Percentiles rank a stretch among this genome's conserved stretches.
phyloP scores from a whole-genome alignment of 2,797 vertebrate species.

The Molothrus ater region DNA sequence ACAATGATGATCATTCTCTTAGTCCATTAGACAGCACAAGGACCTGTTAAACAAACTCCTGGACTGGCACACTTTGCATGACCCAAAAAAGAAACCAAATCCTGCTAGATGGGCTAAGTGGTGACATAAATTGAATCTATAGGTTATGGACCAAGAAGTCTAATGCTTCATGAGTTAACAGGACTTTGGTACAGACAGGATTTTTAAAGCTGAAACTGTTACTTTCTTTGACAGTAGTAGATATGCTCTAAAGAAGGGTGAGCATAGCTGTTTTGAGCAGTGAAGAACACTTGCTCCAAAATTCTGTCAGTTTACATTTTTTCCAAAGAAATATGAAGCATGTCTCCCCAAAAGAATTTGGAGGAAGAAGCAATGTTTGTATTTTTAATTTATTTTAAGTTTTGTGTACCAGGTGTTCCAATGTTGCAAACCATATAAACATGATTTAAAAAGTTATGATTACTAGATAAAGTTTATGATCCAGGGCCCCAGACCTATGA shows the following conservation, averaged over 20 bases:
- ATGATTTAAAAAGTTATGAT: background rate
- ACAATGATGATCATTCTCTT: conserved; percentile 64
- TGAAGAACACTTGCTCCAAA: background rate
- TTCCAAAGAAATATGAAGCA: background rate
- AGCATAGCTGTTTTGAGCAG: background rate
- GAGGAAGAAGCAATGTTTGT: background rate
- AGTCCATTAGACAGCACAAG: conserved; percentile 65
- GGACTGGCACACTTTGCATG: background rate
- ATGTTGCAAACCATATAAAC: background rate
- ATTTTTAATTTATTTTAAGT: background rate
- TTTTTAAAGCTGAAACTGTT: background rate
- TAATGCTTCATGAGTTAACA: background rate
- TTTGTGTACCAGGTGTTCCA: background rate
- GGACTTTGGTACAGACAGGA: background rate
- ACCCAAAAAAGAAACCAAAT: conserved; percentile 20
- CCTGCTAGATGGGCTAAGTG: background rate
- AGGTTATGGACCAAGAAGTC: background rate
- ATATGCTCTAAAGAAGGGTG: background rate
- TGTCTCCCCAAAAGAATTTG: rapidly evolving
- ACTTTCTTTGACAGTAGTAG: background rate
- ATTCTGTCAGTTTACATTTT: background rate
- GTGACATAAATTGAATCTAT: background rate
- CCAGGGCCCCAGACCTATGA: background rate
- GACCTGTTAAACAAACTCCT: conserved; percentile 46
- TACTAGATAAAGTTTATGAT: conserved; percentile 35